A percentile compares a stretch with the other conserved stretches of the same genome.
Evolutionary conservation across 2,888 invertebrate species (phyloP).

Genomic region (Lycophotia porphyrea): DNA sequence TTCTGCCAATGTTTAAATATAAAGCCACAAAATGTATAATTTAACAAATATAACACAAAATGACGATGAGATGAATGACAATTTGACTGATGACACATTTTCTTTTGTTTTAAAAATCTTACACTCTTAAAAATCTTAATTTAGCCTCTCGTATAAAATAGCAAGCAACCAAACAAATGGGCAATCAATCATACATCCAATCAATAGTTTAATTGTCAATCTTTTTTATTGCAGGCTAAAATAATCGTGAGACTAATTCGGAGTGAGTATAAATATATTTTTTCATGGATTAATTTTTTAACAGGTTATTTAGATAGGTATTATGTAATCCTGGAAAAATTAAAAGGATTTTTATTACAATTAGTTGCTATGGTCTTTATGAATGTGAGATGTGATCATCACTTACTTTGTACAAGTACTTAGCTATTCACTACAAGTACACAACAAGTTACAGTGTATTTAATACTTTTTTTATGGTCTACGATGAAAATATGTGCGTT

Average conservation of each 20-base stretch:
- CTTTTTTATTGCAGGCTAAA: constrained; percentile 34
- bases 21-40: constrained; percentile 25
- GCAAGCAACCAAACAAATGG: constrained; percentile 25
- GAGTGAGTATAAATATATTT: constrained; percentile 18
- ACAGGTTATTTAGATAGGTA: background rate
- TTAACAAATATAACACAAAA: background rate
- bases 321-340: background rate
- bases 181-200: constrained; percentile 50
- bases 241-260: constrained; percentile 26
- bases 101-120: background rate
- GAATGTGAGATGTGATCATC: constrained; percentile 1
- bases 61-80: constrained; percentile 16
- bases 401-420: constrained; percentile 17
- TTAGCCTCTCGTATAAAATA: constrained; percentile 28
- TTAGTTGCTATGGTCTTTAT: background rate
- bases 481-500: background rate
- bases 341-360: background rate
- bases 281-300: background rate
- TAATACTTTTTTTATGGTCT: background rate
- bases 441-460: constrained; percentile 5
- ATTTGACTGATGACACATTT: constrained; percentile 26
- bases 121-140: constrained; percentile 7
- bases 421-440: background rate
- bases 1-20: constrained; percentile 34
- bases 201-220: constrained; percentile 37